Evolutionary conservation across 2,113 vertebrate genomes (phyloP).

Genomic region (Eclectus roratus): DNA sequence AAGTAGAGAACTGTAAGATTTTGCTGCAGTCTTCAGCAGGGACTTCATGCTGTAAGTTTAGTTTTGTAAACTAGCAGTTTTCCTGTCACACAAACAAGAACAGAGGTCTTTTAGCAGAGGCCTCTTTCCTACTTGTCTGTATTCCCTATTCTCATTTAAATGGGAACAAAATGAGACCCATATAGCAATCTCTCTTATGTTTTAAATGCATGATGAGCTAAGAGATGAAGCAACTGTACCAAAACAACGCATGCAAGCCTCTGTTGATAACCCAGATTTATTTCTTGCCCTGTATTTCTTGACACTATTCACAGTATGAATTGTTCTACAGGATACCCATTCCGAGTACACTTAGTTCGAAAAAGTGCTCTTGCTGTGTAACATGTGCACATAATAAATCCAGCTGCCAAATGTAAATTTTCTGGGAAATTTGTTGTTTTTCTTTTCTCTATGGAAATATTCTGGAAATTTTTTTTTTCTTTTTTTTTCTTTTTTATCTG

Average conservation of each 20-base stretch:
- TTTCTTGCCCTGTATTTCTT: constrained; percentile 18
- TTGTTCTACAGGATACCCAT: not conserved
- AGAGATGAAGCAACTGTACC: not conserved
- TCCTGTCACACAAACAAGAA: not conserved
- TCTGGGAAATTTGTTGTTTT: constrained; percentile 29
- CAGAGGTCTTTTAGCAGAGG: not conserved
- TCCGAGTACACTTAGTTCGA: not conserved
- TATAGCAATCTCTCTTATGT: not conserved
- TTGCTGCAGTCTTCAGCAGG: not conserved
- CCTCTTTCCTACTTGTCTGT: not conserved
- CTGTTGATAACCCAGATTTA: constrained; percentile 20
- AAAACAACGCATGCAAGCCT: not conserved
- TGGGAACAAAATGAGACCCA: not conserved
- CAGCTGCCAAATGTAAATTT: constrained; percentile 37
- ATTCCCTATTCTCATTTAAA: not conserved
- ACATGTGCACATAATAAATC: constrained; percentile 23
- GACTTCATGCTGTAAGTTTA: not conserved
- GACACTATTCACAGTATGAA: not conserved
- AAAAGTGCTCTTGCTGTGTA: not conserved
- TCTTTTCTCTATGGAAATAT: not conserved
- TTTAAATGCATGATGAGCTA: not conserved
- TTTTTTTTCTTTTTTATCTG: not conserved
- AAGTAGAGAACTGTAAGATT: not conserved
- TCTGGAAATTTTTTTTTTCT: not conserved
- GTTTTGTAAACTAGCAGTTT: not conserved